These are phyloP conservation scores for Ceratotherium simum DNA, from an alignment of 2,113 vertebrate species.

Conservation along the genomic window DNA sequence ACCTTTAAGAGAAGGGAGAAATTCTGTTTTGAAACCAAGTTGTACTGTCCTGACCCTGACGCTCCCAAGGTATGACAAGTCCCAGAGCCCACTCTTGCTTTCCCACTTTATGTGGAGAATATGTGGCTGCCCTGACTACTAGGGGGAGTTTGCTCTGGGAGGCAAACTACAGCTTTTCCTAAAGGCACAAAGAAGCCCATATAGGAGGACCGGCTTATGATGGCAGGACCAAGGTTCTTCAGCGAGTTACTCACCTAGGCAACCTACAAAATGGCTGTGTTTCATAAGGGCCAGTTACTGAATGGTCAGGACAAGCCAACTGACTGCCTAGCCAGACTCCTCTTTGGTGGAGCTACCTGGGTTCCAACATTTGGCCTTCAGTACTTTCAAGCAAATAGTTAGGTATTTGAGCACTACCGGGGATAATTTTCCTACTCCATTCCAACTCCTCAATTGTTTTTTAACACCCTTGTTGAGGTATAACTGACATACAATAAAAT, in stretches of 20 bases:
- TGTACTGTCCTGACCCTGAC: neutral
- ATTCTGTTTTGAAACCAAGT: neutral
- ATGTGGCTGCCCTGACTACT: accelerated
- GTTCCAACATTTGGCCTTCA: neutral
- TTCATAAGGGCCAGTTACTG: too few species aligned
- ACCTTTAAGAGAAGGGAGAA: slow-evolving; percentile 84
- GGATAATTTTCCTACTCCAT: neutral
- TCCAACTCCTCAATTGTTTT: neutral
- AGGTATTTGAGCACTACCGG: neutral
- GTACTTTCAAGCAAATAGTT: neutral
- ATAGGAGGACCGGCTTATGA: neutral
- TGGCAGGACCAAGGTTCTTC: neutral
- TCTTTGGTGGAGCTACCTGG: neutral
- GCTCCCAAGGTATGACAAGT: neutral
- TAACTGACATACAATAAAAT: neutral
- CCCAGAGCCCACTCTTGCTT: neutral
- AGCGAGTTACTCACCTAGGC: too few species aligned
- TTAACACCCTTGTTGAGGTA: neutral
- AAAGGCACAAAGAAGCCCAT: neutral
- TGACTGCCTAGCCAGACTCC: neutral
- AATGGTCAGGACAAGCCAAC: neutral
- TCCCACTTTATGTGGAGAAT: neutral
- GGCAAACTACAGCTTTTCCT: neutral
- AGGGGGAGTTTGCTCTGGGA: too few species aligned
- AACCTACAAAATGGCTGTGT: neutral